Percentiles rank a stretch among this genome's conserved stretches.
phyloP scores from a whole-genome alignment of 2,888 invertebrate species.

The Conops quadrifasciatus region DNA sequence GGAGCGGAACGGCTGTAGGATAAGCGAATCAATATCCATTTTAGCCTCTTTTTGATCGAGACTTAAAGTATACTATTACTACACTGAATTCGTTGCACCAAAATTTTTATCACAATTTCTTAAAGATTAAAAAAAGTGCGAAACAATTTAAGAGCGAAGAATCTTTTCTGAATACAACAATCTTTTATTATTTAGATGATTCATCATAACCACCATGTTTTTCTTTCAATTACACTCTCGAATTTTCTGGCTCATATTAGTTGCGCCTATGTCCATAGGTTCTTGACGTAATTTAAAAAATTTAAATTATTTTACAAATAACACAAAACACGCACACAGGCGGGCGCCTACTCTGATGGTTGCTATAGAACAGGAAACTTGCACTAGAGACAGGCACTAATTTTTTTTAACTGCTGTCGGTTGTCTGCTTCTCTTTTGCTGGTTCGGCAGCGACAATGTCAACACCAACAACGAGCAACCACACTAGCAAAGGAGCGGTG shows the following conservation, averaged over 20 bases:
- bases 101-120: background rate
- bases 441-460: conserved; percentile 5
- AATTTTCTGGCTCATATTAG: too few species aligned
- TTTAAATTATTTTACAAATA: conserved; percentile 7
- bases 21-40: too few species aligned
- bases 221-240: too few species aligned
- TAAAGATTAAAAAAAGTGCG: background rate
- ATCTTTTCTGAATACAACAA: too few species aligned
- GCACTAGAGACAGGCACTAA: conserved; percentile 25
- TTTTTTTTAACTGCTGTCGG: conserved; percentile 4
- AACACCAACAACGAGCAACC: conserved; percentile 12
- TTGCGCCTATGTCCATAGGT: too few species aligned
- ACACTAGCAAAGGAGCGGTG: conserved; percentile 4
- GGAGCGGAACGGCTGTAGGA: too few species aligned
- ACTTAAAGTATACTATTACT: too few species aligned
- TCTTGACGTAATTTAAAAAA: background rate
- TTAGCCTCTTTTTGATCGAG: too few species aligned
- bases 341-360: background rate
- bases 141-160: background rate
- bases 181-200: too few species aligned
- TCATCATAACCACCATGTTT: too few species aligned
- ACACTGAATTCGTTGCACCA: too few species aligned
- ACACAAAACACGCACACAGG: conserved; percentile 1
- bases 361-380: conserved; percentile 11
- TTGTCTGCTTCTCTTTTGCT: background rate